Conservation (phyloP, 2,797 vertebrate species). For the Syngnathus acus region DNA sequence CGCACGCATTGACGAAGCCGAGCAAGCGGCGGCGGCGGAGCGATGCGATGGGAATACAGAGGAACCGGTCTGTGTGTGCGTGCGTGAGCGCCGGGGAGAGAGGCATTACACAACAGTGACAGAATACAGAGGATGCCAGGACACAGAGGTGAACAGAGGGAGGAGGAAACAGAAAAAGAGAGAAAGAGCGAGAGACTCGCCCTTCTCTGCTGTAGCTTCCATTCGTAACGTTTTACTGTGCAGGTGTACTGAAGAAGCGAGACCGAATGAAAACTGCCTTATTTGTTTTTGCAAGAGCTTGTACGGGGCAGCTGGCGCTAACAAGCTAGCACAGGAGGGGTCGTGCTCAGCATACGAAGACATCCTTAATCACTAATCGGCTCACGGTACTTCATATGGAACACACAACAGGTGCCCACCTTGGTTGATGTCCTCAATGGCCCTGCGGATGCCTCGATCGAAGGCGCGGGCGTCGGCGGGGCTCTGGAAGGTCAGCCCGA, state of each 20-base stretch:
- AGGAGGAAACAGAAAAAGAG: slow-evolving; percentile 24
- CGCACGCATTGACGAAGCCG: slow-evolving; percentile 42
- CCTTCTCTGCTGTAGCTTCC: slow-evolving; percentile 36
- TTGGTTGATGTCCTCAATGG: slow-evolving; percentile 92
- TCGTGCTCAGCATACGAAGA: neutral
- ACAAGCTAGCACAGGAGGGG: neutral
- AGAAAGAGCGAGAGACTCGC: slow-evolving; percentile 20
- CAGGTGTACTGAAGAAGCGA: neutral
- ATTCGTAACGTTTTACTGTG: slow-evolving; percentile 33
- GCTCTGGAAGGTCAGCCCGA: slow-evolving; percentile 97
- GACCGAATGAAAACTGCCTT: neutral
- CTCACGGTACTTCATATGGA: neutral
- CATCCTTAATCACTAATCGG: neutral
- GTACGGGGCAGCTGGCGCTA: neutral
- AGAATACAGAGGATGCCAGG: slow-evolving; percentile 48
- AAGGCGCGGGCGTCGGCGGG: slow-evolving; percentile 95
- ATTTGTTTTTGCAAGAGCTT: neutral
- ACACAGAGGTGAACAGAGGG: slow-evolving; percentile 28
- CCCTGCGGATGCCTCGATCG: slow-evolving; percentile 91
- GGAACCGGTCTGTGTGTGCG: slow-evolving; percentile 53
- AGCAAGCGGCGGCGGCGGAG: slow-evolving; percentile 63
- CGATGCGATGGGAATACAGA: slow-evolving; percentile 75
- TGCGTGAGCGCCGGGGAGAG: slow-evolving; percentile 35
- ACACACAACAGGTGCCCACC: slow-evolving; percentile 59
- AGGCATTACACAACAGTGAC: slow-evolving; percentile 69